Percentiles rank a stretch among this genome's conserved stretches.
Evolutionary conservation across 2,888 invertebrate genomes (phyloP).

Genomic region (Oithona nana): DNA sequence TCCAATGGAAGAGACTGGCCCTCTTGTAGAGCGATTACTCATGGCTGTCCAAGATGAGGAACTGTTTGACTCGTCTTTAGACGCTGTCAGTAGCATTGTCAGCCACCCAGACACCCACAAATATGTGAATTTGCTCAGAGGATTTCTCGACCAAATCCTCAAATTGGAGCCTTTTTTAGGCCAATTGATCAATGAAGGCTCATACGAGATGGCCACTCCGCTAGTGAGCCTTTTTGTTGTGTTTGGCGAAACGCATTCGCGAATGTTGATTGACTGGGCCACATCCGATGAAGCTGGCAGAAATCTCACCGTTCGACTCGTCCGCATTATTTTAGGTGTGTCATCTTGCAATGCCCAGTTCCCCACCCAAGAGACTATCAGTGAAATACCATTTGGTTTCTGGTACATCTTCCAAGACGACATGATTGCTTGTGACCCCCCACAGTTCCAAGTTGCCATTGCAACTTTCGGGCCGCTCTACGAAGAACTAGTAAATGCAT

Average conservation of each 20-base stretch:
- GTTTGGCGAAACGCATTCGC: conserved; percentile 49
- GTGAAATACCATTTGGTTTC: conserved; percentile 65
- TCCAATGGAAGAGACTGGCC: conserved; percentile 30
- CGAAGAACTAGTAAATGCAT: conserved; percentile 49
- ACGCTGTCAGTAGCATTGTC: conserved; percentile 39
- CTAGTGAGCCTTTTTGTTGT: conserved; percentile 28
- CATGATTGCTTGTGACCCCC: conserved; percentile 34
- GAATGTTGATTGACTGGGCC: conserved; percentile 33
- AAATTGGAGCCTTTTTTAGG: conserved; percentile 33
- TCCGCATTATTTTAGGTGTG: conserved; percentile 43
- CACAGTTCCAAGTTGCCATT: conserved; percentile 33
- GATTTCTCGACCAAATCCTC: conserved; percentile 39
- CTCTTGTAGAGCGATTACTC: conserved; percentile 25
- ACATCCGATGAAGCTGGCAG: conserved; percentile 27
- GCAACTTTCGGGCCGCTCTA: conserved; percentile 53
- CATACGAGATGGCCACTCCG: conserved; percentile 12
- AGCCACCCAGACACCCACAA: conserved; percentile 42
- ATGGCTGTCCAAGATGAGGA: conserved; percentile 25
- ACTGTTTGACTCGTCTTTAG: conserved; percentile 40
- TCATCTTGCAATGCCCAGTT: conserved; percentile 34
- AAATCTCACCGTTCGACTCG: conserved; percentile 39
- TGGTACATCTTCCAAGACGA: conserved; percentile 64
- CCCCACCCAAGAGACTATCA: conserved; percentile 68
- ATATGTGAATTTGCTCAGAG: conserved; percentile 38
- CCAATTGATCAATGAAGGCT: conserved; percentile 14